Evolutionary conservation across 2,888 invertebrate species (phyloP), one percentile per base, ranked within the genome.

Genomic region (Drosophila cognata): DNA sequence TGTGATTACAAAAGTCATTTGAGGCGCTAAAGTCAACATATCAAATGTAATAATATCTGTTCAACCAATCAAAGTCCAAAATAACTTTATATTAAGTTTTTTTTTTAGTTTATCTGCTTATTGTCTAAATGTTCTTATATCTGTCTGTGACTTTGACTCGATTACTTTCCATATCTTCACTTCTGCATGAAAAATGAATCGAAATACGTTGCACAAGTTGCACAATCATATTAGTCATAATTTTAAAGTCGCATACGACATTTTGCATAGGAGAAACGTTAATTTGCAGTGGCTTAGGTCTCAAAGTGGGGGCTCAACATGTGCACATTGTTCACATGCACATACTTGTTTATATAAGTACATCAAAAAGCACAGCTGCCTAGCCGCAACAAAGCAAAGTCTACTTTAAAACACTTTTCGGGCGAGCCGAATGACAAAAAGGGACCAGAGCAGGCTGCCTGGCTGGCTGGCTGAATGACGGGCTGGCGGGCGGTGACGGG

Each of bases 351-450:
- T 41, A 29, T 62, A 57, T 36, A 61, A 41, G 58, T 50, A 63
- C 38, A 55, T 33, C 59, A 73, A 73, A 72, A 73, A 73, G 66
- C 66, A 60, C 73, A 73, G 60, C 64, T 73, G 66, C 73, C 66
- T 58, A 36, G 84, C 81, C 84, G 68, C 82, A 81, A 81, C 84
- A 81, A 81, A 81, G 79, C 79, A 81, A 75, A 82, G 75, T 84
- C 81, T 81, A 81, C 81, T 81, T 81, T 81, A 81, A 81, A 81
- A 84, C 82, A 84, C 81, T 81, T 81, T 82, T 79, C 79, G 79
- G 69, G 67, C 69, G 79, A 67, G 78, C 75, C 64, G 60, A 69
- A 71, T 81, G 84, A 84, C 81, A 81, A 81, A 36, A 81, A 78
- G 74, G 71, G 82, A 81, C 79, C 74, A 57, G 60, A 74, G 25